These are phyloP conservation scores for Elephas maximus DNA, from an alignment of 2,113 vertebrate genomes.

Conservation along the genomic window DNA sequence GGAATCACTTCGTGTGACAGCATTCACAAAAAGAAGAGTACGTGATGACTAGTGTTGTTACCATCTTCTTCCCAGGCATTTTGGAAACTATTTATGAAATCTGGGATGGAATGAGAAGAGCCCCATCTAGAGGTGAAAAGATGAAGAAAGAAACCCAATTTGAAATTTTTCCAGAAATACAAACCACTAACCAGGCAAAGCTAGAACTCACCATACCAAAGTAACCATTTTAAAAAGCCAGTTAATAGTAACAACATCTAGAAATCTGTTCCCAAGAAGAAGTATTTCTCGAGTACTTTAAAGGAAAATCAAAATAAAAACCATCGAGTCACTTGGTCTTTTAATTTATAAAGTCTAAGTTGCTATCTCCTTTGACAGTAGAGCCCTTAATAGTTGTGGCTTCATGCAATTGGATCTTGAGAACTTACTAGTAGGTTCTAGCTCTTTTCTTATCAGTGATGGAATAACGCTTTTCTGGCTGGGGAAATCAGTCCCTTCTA, in stretches of 20 bases:
- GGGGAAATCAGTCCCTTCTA: neutral
- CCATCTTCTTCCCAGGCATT: neutral
- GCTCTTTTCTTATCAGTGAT: neutral
- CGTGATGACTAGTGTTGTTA: neutral
- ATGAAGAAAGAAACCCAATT: neutral
- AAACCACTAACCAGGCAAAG: conserved; percentile 7
- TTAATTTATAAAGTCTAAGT: neutral
- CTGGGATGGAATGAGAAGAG: conserved; percentile 53
- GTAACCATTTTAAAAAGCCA: neutral
- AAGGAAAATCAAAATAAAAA: neutral
- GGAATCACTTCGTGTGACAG: neutral
- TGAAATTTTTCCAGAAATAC: neutral
- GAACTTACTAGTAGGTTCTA: neutral
- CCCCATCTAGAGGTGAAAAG: conserved; percentile 70
- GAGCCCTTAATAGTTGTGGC: neutral
- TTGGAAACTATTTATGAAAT: neutral
- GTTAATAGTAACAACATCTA: neutral
- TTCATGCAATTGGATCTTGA: neutral
- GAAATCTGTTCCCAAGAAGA: neutral
- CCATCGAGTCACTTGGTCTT: neutral
- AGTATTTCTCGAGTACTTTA: neutral
- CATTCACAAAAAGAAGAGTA: neutral
- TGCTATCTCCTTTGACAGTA: neutral
- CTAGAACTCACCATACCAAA: neutral
- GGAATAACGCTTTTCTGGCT: neutral